Conservation (phyloP, 2,888 invertebrate species). For the Choristoneura rosaceana region DNA sequence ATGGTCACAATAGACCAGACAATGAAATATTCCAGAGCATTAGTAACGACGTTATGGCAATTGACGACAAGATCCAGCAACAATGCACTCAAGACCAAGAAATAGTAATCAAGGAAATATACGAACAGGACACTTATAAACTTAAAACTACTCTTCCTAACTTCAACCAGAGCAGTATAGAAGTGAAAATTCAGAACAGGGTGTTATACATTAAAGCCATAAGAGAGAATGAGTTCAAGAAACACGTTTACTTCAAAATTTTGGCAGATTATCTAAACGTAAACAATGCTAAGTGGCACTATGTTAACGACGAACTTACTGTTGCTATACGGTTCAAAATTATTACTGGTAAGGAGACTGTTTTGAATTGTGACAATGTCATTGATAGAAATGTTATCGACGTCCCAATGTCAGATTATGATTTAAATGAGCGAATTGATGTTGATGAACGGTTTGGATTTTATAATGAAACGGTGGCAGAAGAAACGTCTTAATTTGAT, state of each 20-base stretch:
- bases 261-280: conserved; percentile 12
- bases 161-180: conserved; percentile 20
- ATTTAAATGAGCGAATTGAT: not conserved
- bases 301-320: conserved; percentile 6
- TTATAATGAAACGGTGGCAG: not conserved
- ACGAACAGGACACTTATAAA: conserved; percentile 19
- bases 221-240: conserved; percentile 8
- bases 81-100: too few species aligned
- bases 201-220: conserved; percentile 28
- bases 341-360: not conserved
- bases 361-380: conserved; percentile 2
- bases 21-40: too few species aligned
- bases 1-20: too few species aligned
- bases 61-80: too few species aligned
- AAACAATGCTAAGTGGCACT: conserved; percentile 21
- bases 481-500: too few species aligned
- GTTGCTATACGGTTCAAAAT: conserved; percentile 20
- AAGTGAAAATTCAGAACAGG: conserved; percentile 30
- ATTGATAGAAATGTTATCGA: not conserved
- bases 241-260: conserved; percentile 19
- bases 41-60: conserved; percentile 9
- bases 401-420: conserved; percentile 8
- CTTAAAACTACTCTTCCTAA: conserved; percentile 13
- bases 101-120: conserved; percentile 9
- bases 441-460: not conserved